phyloP scores from a whole-genome alignment of 2,888 invertebrate genomes.

The Cataglyphis altisquamis region DNA sequence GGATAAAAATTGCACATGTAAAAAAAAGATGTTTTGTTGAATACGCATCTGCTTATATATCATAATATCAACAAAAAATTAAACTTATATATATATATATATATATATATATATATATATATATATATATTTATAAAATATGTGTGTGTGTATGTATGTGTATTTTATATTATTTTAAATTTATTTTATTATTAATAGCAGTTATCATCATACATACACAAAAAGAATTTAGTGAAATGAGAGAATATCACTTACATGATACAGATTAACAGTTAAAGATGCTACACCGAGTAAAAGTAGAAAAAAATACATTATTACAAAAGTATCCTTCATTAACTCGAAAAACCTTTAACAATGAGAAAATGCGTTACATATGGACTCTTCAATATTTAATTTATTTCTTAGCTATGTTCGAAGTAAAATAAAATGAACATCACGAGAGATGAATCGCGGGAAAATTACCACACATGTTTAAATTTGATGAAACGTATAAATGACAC shows the following conservation, averaged over 20 bases:
- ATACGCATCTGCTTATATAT: not conserved
- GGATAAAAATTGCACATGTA: not conserved
- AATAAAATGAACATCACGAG: not conserved
- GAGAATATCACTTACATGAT: slow-evolving; percentile 35
- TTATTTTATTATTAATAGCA: not conserved
- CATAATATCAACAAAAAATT: not conserved
- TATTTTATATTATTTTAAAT: not conserved
- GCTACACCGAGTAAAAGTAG: slow-evolving; percentile 27
- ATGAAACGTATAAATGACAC: slow-evolving; percentile 9
- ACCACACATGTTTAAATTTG: slow-evolving; percentile 1
- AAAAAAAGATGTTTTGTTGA: not conserved
- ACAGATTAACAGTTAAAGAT: slow-evolving; percentile 40
- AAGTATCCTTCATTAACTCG: slow-evolving; percentile 20
- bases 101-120: not conserved
- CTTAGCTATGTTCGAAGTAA: not conserved
- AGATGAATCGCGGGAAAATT: not conserved
- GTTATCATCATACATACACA: not conserved
- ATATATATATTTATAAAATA: not conserved
- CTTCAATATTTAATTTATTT: not conserved
- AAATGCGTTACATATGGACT: not conserved
- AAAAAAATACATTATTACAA: slow-evolving; percentile 34
- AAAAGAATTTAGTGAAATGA: not conserved
- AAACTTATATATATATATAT: not conserved
- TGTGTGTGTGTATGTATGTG: not conserved
- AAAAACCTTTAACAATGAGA: slow-evolving; percentile 48